Evolutionary conservation across 2,888 invertebrate species (phyloP).

Genomic region (Mythimna loreyi): DNA sequence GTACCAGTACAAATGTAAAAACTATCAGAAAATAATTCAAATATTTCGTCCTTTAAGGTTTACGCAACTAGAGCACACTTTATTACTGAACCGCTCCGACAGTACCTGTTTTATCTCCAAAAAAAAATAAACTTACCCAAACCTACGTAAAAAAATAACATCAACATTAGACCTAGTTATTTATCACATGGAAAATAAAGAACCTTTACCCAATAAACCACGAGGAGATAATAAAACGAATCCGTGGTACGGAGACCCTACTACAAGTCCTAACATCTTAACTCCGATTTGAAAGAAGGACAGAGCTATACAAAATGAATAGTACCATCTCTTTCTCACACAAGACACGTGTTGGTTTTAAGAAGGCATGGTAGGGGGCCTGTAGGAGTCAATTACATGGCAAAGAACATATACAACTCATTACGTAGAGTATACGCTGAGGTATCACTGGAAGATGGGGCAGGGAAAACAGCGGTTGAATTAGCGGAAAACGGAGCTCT

Average conservation of each 20-base stretch:
- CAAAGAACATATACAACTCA: conserved; percentile 54
- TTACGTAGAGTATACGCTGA: conserved; percentile 46
- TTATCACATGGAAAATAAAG: conserved; percentile 27
- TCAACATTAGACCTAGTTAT: conserved; percentile 18
- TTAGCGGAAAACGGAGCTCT: neutral
- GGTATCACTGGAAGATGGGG: conserved; percentile 27
- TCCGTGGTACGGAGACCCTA: conserved; percentile 23
- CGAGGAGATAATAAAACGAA: conserved; percentile 49
- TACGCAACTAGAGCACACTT: too few relatives aligned
- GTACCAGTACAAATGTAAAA: too few relatives aligned
- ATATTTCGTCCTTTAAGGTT: too few relatives aligned
- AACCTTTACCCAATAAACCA: conserved; percentile 46
- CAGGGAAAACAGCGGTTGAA: conserved; percentile 15
- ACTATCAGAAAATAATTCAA: too few relatives aligned
- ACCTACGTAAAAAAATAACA: conserved; percentile 2
- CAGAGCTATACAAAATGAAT: too few relatives aligned
- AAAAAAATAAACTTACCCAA: neutral
- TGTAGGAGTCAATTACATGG: conserved; percentile 61
- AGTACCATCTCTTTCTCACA: too few relatives aligned
- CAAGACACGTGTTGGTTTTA: too few relatives aligned
- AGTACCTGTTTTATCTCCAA: neutral
- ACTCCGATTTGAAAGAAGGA: too few relatives aligned
- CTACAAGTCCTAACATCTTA: too few relatives aligned
- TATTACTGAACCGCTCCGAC: neutral
- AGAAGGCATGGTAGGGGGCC: too few relatives aligned